Evolutionary conservation across 2,888 invertebrate genomes (phyloP), one percentile per base, ranked within the genome.

Genomic region (Machimus rusticus): DNA sequence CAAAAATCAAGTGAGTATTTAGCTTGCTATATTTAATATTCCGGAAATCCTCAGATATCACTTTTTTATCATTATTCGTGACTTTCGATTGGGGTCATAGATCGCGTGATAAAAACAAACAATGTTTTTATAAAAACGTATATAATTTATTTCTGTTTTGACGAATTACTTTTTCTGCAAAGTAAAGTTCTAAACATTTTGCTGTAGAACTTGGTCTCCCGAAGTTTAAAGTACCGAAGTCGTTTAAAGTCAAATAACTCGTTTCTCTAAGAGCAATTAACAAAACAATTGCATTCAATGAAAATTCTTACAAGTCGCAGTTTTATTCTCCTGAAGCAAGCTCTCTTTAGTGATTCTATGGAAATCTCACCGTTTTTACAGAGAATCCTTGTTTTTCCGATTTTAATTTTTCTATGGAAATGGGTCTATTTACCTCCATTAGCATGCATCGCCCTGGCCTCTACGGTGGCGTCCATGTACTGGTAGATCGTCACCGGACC

Each of bases 401-500:
- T 23, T 19, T 43, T 78, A 43, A 23, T 9, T 16, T 77, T 34
- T 31, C 66, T 66, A 66, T 28, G 66, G 28, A 66, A 66, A 66
- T 77, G 12, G 31, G 5, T 39, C 39, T 86, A 89, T 89, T 90
- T 89, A 91, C 92, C 92, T 87, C 91, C 90, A 19, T 91, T 90
- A 9, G 92, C 91, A 87, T 91, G 91, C 91, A 90, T 90, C 19
- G 91, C 91, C 86, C 91, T 90, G 1, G 91, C 90, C 89, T 92
- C 91, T 55, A 92, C 92, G 23, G 92, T 92, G 78, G 92, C 92
- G 87, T 93, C 93, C 92, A 92, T 92, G 87, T 93, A 93, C 87
- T 93, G 93, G 88, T 93, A 93, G 88, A 94, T 94, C 12, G 93
- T 94, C 5, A 94, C 94, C 16, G 94, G 93, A 43, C 93, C 94